A percentile compares a stretch with the other conserved stretches of the same genome.
Conservation (phyloP, 2,797 vertebrate species). For the Nothura maculosa region DNA sequence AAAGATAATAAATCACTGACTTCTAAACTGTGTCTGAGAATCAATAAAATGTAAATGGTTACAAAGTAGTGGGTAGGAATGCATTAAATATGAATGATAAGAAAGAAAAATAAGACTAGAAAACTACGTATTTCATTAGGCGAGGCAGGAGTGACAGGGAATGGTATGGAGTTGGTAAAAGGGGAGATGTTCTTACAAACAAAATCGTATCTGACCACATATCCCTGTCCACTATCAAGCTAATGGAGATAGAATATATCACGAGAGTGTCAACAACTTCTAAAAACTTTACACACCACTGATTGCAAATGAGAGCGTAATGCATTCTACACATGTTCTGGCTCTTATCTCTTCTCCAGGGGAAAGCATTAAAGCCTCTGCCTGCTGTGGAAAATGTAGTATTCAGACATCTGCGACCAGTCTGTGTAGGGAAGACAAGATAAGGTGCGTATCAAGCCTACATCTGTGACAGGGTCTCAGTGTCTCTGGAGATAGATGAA, state of each 20-base stretch:
- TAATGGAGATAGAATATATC: constrained; percentile 1
- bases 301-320: constrained; percentile 51
- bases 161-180: neutral
- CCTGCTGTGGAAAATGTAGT: constrained; percentile 21
- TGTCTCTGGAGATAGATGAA: constrained; percentile 9
- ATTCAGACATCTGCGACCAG: constrained; percentile 42
- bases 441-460: constrained; percentile 17
- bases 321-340: constrained; percentile 25
- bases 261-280: neutral
- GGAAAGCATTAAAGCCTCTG: constrained; percentile 40
- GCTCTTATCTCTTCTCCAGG: constrained; percentile 46
- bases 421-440: constrained; percentile 8
- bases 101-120: constrained; percentile 17
- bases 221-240: neutral
- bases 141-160: neutral
- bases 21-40: constrained; percentile 10
- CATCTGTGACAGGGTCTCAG: constrained; percentile 10
- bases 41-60: constrained; percentile 46
- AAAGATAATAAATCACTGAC: constrained; percentile 11
- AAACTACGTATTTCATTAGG: neutral
- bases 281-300: constrained; percentile 29
- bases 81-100: constrained; percentile 65
- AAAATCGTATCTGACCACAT: neutral
- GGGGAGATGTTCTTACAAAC: neutral
- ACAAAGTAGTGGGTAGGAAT: constrained; percentile 36